Evolutionary conservation across 2,797 vertebrate genomes (phyloP).

Genomic region (Sarcophilus harrisii): DNA sequence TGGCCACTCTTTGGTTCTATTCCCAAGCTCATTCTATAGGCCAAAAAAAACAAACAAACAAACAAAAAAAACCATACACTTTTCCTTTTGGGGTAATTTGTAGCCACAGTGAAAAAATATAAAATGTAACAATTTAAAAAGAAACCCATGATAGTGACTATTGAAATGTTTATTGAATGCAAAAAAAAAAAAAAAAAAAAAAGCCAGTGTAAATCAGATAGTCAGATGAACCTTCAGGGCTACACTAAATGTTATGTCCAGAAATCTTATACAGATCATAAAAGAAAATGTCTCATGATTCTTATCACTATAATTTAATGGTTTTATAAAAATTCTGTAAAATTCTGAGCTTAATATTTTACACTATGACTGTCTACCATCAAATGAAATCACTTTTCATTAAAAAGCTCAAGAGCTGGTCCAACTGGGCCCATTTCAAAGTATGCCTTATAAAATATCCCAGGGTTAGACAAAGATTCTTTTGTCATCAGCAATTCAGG

Average conservation of each 20-base stretch:
- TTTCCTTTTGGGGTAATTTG: background rate
- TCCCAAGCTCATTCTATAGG: background rate
- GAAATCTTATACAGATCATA: background rate
- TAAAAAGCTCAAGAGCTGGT: conserved; percentile 22
- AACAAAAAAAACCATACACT: no score
- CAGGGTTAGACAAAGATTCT: conserved; percentile 30
- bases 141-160: background rate
- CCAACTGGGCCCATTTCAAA: conserved; percentile 50
- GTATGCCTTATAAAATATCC: conserved; percentile 27
- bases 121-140: conserved; percentile 15
- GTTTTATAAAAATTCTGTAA: conserved; percentile 5
- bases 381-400: conserved; percentile 14
- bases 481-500: background rate
- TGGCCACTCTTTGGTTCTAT: conserved; percentile 29
- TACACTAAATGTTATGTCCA: background rate
- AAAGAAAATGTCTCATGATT: background rate
- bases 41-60: background rate
- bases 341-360: conserved; percentile 38
- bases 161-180: background rate
- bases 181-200: background rate
- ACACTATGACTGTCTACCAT: conserved; percentile 23
- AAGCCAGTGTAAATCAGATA: no score
- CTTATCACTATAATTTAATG: conserved; percentile 29
- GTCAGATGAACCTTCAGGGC: no score
- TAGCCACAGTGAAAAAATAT: conserved; percentile 12